Conservation (phyloP, 2,113 vertebrate genomes). For the Morone chrysops region DNA sequence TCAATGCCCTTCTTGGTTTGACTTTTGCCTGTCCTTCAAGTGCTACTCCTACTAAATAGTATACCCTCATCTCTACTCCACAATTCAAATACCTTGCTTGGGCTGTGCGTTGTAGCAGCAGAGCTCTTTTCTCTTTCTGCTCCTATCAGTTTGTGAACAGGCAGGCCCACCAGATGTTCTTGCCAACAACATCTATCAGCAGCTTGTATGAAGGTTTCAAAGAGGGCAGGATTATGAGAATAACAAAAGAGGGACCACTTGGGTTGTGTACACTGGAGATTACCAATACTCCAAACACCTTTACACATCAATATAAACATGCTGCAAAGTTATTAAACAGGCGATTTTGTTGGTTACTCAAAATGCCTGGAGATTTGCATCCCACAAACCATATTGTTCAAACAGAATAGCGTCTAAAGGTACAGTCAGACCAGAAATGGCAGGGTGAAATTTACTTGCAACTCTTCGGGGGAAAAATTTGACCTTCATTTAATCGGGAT, state of each 20-base stretch:
- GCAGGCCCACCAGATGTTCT: slow-evolving; percentile 52
- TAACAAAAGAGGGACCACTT: slow-evolving; percentile 55
- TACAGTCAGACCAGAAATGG: slow-evolving; percentile 37
- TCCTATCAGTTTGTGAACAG: slow-evolving; percentile 61
- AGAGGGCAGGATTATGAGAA: slow-evolving; percentile 60
- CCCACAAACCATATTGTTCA: slow-evolving; percentile 47
- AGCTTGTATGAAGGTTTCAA: slow-evolving; percentile 49
- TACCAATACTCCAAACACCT: slow-evolving; percentile 58
- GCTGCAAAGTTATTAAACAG: slow-evolving; percentile 59
- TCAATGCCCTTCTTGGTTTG: not conserved
- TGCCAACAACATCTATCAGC: slow-evolving; percentile 60
- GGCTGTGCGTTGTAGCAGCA: slow-evolving; percentile 23
- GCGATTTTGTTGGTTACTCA: slow-evolving; percentile 55
- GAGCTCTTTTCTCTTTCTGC: slow-evolving; percentile 19
- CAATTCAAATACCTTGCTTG: slow-evolving; percentile 14
- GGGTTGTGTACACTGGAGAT: slow-evolving; percentile 53
- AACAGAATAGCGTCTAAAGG: slow-evolving; percentile 30
- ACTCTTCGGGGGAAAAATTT: slow-evolving; percentile 45
- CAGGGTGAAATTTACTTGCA: slow-evolving; percentile 62
- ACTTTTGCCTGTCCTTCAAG: slow-evolving; percentile 40
- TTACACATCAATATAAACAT: slow-evolving; percentile 51
- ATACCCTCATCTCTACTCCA: not conserved
- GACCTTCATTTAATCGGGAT: slow-evolving; percentile 60
- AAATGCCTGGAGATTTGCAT: slow-evolving; percentile 55
- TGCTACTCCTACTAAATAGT: slow-evolving; percentile 6